Conservation (phyloP, 2,888 invertebrate genomes). For the Tortricodes alternella region DNA sequence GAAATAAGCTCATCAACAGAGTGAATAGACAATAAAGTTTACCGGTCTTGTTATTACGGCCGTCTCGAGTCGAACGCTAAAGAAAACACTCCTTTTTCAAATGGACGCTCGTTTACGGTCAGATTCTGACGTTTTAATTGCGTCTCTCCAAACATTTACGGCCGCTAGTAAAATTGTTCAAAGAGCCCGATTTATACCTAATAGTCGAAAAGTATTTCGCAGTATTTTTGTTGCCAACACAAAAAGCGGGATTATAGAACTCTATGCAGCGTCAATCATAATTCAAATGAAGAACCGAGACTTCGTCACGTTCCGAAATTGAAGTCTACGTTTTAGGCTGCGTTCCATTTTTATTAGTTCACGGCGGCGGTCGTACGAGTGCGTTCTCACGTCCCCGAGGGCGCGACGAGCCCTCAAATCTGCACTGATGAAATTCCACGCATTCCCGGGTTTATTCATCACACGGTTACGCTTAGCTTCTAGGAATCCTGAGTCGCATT, state of each 20-base stretch:
- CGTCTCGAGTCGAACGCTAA: slow-evolving; percentile 56
- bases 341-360: slow-evolving; percentile 61
- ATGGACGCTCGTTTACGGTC: slow-evolving; percentile 74
- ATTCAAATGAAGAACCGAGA: slow-evolving; percentile 53
- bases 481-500: slow-evolving; percentile 69
- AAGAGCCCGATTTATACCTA: slow-evolving; percentile 61
- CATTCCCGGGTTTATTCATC: slow-evolving; percentile 75
- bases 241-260: slow-evolving; percentile 34
- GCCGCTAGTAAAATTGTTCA: slow-evolving; percentile 72
- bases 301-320: slow-evolving; percentile 48
- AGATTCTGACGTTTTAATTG: slow-evolving; percentile 77
- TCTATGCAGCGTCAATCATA: slow-evolving; percentile 60
- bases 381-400: slow-evolving; percentile 67
- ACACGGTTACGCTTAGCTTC: slow-evolving; percentile 74
- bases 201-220: slow-evolving; percentile 60
- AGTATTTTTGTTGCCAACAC: slow-evolving; percentile 40
- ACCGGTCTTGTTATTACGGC: slow-evolving; percentile 67
- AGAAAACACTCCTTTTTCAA: slow-evolving; percentile 78
- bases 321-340: slow-evolving; percentile 48
- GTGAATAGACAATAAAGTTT: slow-evolving; percentile 75
- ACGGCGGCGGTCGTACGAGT: slow-evolving; percentile 40
- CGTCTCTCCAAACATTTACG: slow-evolving; percentile 71
- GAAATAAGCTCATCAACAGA: slow-evolving; percentile 72
- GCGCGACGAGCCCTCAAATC: slow-evolving; percentile 69
- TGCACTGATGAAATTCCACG: slow-evolving; percentile 74